Evolutionary conservation across 2,797 vertebrate species (phyloP).

Genomic region (Anguilla obscura): DNA sequence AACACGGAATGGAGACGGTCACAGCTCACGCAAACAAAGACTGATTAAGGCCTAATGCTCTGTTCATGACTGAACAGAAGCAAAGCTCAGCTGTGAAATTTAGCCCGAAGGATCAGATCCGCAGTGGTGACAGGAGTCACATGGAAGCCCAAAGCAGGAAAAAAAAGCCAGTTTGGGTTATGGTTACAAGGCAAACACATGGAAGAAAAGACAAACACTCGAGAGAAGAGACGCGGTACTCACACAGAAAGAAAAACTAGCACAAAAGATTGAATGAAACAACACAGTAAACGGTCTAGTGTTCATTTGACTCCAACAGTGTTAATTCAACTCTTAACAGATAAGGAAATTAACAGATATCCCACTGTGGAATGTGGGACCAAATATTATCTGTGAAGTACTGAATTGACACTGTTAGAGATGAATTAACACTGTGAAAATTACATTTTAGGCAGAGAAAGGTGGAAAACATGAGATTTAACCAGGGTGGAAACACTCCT

Average conservation of each 20-base stretch:
- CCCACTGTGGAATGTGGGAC: too few relatives aligned
- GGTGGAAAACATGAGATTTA: constrained; percentile 76
- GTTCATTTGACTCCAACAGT: too few relatives aligned
- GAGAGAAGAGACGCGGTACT: constrained; percentile 36
- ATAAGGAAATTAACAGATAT: constrained; percentile 63
- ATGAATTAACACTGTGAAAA: not conserved
- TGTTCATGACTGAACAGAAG: constrained; percentile 23
- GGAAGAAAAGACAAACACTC: constrained; percentile 54
- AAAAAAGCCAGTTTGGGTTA: constrained; percentile 32
- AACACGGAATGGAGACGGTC: not conserved
- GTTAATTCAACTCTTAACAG: constrained; percentile 29
- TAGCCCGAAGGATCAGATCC: constrained; percentile 35
- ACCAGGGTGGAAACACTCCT: constrained; percentile 58
- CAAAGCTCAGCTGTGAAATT: constrained; percentile 28
- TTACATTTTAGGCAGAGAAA: constrained; percentile 71
- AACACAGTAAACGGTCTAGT: constrained; percentile 44
- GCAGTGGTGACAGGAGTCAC: constrained; percentile 26
- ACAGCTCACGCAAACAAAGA: not conserved
- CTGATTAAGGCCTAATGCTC: not conserved
- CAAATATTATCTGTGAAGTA: too few relatives aligned
- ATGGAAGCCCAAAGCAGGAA: constrained; percentile 23
- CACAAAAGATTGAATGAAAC: constrained; percentile 82
- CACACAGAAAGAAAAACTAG: constrained; percentile 70
- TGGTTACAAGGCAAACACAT: constrained; percentile 47
- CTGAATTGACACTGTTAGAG: too few relatives aligned